Evolutionary conservation across 2,113 vertebrate genomes (phyloP).

Genomic region (Prunella fulvescens): DNA sequence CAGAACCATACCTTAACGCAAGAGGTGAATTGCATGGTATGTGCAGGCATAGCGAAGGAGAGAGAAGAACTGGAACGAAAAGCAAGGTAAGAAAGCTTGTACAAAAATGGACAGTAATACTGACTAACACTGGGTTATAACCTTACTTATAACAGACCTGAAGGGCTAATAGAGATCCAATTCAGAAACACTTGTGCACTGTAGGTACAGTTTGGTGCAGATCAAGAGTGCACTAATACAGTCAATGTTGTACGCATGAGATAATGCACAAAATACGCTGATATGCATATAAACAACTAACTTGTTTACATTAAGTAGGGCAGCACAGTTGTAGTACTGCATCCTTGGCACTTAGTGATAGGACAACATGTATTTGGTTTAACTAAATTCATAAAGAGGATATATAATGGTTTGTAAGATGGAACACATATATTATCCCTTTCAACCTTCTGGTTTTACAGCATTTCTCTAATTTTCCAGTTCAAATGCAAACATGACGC

Average conservation of each 20-base stretch:
- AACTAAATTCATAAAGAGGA: slow-evolving; percentile 58
- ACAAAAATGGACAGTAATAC: slow-evolving; percentile 68
- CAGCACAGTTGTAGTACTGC: slow-evolving; percentile 23
- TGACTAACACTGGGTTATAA: slow-evolving; percentile 62
- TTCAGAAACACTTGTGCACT: slow-evolving; percentile 25
- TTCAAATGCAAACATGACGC: slow-evolving; percentile 40
- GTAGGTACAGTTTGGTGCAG: slow-evolving; percentile 25
- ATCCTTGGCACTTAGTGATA: slow-evolving; percentile 73
- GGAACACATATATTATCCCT: slow-evolving; percentile 67
- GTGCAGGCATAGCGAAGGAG: slow-evolving; percentile 59
- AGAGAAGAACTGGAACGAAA: not conserved
- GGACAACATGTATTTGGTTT: slow-evolving; percentile 69
- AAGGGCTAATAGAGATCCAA: slow-evolving; percentile 13
- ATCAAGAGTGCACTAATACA: slow-evolving; percentile 47
- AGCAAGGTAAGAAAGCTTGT: slow-evolving; percentile 49
- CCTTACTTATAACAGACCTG: slow-evolving; percentile 20
- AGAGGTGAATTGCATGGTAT: slow-evolving; percentile 57
- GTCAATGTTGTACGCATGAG: slow-evolving; percentile 30
- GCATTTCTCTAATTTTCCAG: slow-evolving; percentile 51
- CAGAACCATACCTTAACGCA: slow-evolving; percentile 67
- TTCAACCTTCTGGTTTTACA: slow-evolving; percentile 61
- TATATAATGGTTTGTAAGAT: slow-evolving; percentile 42
- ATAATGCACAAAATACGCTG: slow-evolving; percentile 60
- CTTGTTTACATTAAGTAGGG: slow-evolving; percentile 33
- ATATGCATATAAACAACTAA: slow-evolving; percentile 49